These are phyloP conservation scores for Oegoconia quadripuncta DNA, from an alignment of 2,888 invertebrate species.

Conservation along the genomic window DNA sequence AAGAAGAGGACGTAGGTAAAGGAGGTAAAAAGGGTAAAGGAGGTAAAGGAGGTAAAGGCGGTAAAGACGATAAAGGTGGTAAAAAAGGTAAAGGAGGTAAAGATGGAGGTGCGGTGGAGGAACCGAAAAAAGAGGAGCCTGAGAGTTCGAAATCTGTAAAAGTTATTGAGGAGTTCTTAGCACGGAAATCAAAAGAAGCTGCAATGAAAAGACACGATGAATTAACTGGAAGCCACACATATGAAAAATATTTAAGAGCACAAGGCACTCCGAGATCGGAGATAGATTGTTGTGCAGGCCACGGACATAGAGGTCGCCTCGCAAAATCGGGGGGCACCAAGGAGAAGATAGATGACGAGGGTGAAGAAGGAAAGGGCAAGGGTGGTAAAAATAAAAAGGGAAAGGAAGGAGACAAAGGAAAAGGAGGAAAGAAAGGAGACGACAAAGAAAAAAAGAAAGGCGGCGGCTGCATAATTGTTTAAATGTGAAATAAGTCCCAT, in stretches of 20 bases:
- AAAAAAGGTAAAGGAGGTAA: slow-evolving; percentile 3
- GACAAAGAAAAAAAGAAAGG: too few relatives aligned
- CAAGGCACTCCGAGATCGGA: slow-evolving; percentile 32
- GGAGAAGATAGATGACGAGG: not conserved
- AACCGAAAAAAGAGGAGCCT: slow-evolving; percentile 31
- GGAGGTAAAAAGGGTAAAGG: too few relatives aligned
- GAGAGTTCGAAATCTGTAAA: too few relatives aligned
- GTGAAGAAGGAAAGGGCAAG: slow-evolving; percentile 12
- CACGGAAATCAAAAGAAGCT: slow-evolving; percentile 47
- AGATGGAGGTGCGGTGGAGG: too few relatives aligned
- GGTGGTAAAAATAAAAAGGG: slow-evolving; percentile 4
- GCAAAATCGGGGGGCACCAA: slow-evolving; percentile 18
- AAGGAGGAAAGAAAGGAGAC: not conserved
- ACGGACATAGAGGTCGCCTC: slow-evolving; percentile 58
- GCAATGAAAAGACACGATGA: slow-evolving; percentile 48
- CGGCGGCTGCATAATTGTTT: too few relatives aligned
- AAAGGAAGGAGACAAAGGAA: not conserved
- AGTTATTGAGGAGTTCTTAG: slow-evolving; percentile 45
- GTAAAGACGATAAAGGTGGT: not conserved
- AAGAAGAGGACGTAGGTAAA: too few relatives aligned
- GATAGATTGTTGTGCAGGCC: slow-evolving; percentile 52
- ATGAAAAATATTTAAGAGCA: slow-evolving; percentile 38
- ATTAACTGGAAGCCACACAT: slow-evolving; percentile 41
- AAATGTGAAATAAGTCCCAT: too few relatives aligned
- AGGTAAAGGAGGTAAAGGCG: too few relatives aligned